Conservation (phyloP, 2,113 vertebrate species). For the Aegotheles bennettii region DNA sequence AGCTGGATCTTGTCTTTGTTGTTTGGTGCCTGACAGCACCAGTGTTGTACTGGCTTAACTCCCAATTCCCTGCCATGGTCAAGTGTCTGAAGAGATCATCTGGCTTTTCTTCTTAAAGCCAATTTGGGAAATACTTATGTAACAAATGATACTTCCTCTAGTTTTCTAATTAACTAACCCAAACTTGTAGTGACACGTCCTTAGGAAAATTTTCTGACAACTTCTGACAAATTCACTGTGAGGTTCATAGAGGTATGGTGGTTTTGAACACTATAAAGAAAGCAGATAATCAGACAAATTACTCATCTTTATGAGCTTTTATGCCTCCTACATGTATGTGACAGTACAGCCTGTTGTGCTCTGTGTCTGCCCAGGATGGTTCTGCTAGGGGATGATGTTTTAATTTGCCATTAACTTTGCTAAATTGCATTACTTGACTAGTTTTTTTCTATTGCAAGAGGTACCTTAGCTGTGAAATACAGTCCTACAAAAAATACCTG, state of each 20-base stretch:
- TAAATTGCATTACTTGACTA: too few relatives aligned
- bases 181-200: neutral
- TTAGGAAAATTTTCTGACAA: neutral
- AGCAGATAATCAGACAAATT: neutral
- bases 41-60: too few relatives aligned
- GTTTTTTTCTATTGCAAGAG: neutral
- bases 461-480: neutral
- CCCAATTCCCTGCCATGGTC: neutral
- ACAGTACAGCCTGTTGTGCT: fast-evolving
- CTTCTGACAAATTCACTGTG: neutral
- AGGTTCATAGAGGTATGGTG: neutral
- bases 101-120: neutral
- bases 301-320: neutral
- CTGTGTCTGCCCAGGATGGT: neutral
- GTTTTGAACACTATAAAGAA: neutral
- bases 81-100: neutral
- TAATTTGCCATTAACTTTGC: neutral
- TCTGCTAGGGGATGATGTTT: neutral
- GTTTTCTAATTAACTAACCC: neutral
- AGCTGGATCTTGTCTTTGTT: neutral
- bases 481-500: neutral
- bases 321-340: neutral
- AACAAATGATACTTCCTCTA: neutral
- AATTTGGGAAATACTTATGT: neutral
- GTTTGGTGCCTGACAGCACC: fast-evolving